Conservation (phyloP, 2,888 invertebrate species). For the Gnatocerus cornutus region DNA sequence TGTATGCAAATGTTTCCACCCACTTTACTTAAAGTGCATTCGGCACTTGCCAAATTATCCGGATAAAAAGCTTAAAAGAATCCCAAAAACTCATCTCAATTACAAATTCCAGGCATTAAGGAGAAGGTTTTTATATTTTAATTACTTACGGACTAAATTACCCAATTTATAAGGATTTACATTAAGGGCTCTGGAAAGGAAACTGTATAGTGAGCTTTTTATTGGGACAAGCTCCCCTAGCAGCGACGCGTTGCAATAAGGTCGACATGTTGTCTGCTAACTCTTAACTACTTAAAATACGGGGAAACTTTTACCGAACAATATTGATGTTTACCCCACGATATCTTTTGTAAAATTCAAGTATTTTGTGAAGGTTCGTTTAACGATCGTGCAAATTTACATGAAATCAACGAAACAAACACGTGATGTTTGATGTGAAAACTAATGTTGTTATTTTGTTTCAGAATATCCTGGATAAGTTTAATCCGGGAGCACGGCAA, state of each 20-base stretch:
- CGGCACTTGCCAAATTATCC: slow-evolving; percentile 49
- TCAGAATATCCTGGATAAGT: slow-evolving; percentile 96
- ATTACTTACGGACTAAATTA: slow-evolving; percentile 56
- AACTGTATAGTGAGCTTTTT: slow-evolving; percentile 38
- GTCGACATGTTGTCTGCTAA: slow-evolving; percentile 55
- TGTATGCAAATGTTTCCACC: slow-evolving; percentile 33
- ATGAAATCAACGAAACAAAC: slow-evolving; percentile 15
- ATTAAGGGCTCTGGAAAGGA: slow-evolving; percentile 43
- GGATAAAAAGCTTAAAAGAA: slow-evolving; percentile 52
- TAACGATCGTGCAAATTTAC: slow-evolving; percentile 11
- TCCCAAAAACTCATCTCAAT: slow-evolving; percentile 54
- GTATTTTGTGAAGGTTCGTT: slow-evolving; percentile 44
- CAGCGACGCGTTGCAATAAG: slow-evolving; percentile 52
- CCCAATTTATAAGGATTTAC: slow-evolving; percentile 58
- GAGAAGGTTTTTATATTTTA: slow-evolving; percentile 54
- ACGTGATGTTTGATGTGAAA: background rate
- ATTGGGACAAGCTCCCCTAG: slow-evolving; percentile 34
- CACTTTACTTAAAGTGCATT: slow-evolving; percentile 41
- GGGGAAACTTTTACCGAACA: slow-evolving; percentile 50
- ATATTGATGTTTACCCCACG: slow-evolving; percentile 53
- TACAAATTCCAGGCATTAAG: slow-evolving; percentile 56
- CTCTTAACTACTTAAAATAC: slow-evolving; percentile 56
- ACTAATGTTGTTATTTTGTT: slow-evolving; percentile 71
- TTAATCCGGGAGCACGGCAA: slow-evolving; percentile 95
- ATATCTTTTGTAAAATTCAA: slow-evolving; percentile 49